phyloP scores from a whole-genome alignment of 2,888 invertebrate genomes.

The Tigriopus californicus region DNA sequence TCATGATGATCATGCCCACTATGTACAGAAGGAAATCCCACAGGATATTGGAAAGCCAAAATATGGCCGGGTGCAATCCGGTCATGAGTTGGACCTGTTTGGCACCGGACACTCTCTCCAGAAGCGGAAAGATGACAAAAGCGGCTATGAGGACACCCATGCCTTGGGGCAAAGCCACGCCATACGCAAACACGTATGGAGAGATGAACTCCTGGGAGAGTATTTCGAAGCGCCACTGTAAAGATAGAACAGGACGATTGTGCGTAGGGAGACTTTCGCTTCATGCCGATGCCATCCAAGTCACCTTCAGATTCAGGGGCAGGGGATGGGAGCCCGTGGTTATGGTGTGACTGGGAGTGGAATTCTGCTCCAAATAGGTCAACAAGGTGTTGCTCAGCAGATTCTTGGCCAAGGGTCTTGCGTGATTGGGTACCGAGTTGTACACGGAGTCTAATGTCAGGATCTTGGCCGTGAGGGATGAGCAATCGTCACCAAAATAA shows the following conservation, averaged over 20 bases:
- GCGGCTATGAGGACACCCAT: not conserved
- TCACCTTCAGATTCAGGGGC: not conserved
- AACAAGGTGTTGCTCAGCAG: not conserved
- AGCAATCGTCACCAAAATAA: too few species aligned
- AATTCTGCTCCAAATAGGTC: not conserved
- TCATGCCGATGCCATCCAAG: not conserved
- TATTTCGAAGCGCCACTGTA: not conserved
- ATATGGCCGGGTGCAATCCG: not conserved
- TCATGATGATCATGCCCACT: slow-evolving; percentile 44
- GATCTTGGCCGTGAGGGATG: too few species aligned
- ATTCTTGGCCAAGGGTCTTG: not conserved
- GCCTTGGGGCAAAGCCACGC: not conserved
- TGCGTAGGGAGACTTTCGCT: too few species aligned
- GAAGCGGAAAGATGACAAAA: slow-evolving; percentile 2
- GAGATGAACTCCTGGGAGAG: not conserved
- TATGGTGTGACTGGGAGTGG: not conserved
- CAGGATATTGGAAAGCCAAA: slow-evolving; percentile 52
- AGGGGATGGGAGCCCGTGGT: not conserved
- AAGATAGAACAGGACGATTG: too few species aligned
- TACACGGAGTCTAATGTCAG: not conserved
- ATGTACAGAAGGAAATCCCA: slow-evolving; percentile 59
- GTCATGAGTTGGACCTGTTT: slow-evolving; percentile 9
- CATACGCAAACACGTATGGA: not conserved
- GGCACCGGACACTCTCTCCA: not conserved
- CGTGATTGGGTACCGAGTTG: not conserved